These are phyloP conservation scores for Proales similis DNA, from an alignment of 1,140 invertebrate genomes.

Conservation along the genomic window DNA sequence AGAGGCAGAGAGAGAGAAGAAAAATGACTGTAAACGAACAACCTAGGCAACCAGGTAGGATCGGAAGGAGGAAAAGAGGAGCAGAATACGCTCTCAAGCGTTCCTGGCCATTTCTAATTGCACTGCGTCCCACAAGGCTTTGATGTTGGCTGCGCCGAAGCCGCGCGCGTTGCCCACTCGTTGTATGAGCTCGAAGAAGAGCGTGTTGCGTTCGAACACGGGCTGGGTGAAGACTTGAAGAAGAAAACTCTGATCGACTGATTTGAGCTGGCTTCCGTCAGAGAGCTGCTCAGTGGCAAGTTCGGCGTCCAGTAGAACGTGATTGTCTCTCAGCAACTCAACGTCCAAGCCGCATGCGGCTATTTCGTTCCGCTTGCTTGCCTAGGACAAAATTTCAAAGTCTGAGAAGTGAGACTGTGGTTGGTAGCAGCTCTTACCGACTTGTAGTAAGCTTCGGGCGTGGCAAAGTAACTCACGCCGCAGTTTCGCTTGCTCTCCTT, in stretches of 20 bases:
- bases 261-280: slow-evolving; percentile 1
- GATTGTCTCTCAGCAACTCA: slow-evolving; percentile 41
- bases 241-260: slow-evolving; percentile 50
- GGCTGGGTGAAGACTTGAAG: slow-evolving; percentile 58
- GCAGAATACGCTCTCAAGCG: too few relatives aligned
- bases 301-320: slow-evolving; percentile 53
- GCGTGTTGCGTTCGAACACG: slow-evolving; percentile 53
- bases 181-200: slow-evolving; percentile 58
- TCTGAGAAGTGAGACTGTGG: neutral
- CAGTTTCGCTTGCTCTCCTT: slow-evolving; percentile 42
- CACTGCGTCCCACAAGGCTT: slow-evolving; percentile 54
- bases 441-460: slow-evolving; percentile 14
- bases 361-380: slow-evolving; percentile 36
- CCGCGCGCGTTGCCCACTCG: slow-evolving; percentile 53
- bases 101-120: slow-evolving; percentile 37
- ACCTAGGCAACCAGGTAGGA: too few relatives aligned
- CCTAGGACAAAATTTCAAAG: slow-evolving; percentile 1
- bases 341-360: slow-evolving; percentile 22
- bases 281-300: slow-evolving; percentile 41
- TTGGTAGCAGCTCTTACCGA: too few relatives aligned
- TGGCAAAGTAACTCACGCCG: slow-evolving; percentile 39
- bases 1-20: too few relatives aligned
- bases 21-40: too few relatives aligned
- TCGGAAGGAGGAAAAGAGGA: too few relatives aligned
- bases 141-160: slow-evolving; percentile 58